Evolutionary conservation across 2,113 vertebrate genomes (phyloP).

Genomic region (Egretta garzetta): DNA sequence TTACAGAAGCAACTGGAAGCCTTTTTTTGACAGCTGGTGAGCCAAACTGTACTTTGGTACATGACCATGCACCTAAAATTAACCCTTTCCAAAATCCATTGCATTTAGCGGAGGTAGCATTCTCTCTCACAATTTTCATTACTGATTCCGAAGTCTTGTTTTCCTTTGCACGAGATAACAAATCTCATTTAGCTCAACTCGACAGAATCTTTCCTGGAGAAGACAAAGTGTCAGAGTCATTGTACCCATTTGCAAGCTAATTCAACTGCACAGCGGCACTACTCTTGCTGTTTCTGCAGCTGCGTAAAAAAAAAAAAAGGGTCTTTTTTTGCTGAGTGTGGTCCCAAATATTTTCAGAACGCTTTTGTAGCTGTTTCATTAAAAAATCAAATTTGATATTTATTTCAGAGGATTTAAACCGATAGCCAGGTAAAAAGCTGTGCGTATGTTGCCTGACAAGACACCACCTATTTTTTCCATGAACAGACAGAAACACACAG

Average conservation of each 20-base stretch:
- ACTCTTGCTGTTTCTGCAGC: not conserved
- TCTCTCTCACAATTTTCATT: not conserved
- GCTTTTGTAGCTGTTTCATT: not conserved
- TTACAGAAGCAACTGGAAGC: not conserved
- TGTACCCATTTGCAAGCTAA: not conserved
- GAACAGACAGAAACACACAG: not conserved
- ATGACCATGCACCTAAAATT: not conserved
- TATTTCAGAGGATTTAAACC: not conserved
- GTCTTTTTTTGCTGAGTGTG: not conserved
- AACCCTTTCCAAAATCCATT: not conserved
- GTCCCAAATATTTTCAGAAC: not conserved
- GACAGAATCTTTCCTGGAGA: not conserved
- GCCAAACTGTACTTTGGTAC: not conserved
- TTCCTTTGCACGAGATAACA: not conserved
- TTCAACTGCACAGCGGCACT: not conserved
- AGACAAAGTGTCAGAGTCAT: not conserved
- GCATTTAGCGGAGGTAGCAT: not conserved
- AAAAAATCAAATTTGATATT: not conserved
- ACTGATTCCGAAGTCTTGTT: not conserved
- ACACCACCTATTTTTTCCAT: not conserved
- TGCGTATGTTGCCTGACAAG: not conserved
- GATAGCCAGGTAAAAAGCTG: not conserved
- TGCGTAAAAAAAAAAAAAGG: not conserved
- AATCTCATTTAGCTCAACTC: not conserved
- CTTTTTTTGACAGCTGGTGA: not conserved